Conservation (phyloP, 2,113 vertebrate species). For the Scalopus aquaticus region DNA sequence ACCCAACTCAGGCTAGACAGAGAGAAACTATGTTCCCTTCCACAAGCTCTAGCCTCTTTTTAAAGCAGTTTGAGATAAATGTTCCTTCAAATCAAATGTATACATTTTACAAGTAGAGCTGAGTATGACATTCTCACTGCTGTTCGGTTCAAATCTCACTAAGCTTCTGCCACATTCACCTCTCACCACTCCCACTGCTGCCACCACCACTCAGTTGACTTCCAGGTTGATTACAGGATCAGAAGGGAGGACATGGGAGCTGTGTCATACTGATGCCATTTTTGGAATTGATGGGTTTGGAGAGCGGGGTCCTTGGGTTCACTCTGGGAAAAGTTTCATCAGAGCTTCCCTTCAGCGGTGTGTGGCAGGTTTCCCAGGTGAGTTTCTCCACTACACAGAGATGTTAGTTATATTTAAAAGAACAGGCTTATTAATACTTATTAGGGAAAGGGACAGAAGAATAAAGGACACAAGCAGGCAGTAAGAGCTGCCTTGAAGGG, state of each 20-base stretch:
- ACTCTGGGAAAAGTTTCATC: too few relatives aligned
- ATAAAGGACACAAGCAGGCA: too few relatives aligned
- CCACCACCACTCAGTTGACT: background rate
- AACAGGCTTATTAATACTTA: too few relatives aligned
- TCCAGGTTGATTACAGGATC: background rate
- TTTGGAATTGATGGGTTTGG: too few relatives aligned
- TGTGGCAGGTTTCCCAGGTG: too few relatives aligned
- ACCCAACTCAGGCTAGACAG: background rate
- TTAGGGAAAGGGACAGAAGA: too few relatives aligned
- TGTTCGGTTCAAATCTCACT: background rate
- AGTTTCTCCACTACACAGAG: too few relatives aligned
- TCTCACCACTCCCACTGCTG: background rate
- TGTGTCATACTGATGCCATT: rapidly evolving
- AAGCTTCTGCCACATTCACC: rapidly evolving
- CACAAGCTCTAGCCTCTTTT: background rate
- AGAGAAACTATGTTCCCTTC: background rate
- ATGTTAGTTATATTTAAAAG: too few relatives aligned
- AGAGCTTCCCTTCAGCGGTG: too few relatives aligned
- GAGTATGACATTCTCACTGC: background rate
- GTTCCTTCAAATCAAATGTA: background rate
- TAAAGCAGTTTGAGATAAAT: background rate
- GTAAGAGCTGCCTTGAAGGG: too few relatives aligned
- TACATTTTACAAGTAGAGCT: background rate
- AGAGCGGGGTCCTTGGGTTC: too few relatives aligned
- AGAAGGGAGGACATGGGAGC: background rate